Evolutionary conservation across 2,888 invertebrate genomes (phyloP).

Genomic region (Rambutsinella grinnellia): DNA sequence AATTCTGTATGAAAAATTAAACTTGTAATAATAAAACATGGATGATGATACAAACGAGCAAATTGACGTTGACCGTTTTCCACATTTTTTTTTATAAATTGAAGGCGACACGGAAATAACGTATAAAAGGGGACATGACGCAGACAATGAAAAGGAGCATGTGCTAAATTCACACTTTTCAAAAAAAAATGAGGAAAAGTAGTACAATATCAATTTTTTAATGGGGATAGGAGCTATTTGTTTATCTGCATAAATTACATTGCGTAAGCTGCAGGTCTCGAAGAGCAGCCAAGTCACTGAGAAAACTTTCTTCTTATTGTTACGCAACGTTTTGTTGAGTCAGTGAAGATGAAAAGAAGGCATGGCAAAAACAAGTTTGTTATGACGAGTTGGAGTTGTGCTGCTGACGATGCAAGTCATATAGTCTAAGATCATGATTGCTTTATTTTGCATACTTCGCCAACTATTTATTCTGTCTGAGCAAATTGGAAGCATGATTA

Average conservation of each 20-base stretch:
- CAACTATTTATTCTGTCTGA: too few relatives aligned
- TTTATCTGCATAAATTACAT: background rate
- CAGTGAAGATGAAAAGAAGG: background rate
- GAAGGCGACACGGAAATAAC: background rate
- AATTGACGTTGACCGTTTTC: too few relatives aligned
- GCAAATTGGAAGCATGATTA: too few relatives aligned
- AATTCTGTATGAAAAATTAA: background rate
- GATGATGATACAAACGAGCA: background rate
- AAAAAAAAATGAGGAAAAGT: background rate
- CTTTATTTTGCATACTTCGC: too few relatives aligned
- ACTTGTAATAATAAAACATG: background rate
- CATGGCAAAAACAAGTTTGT: slow-evolving; percentile 16
- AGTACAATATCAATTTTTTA: background rate
- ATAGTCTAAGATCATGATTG: too few relatives aligned
- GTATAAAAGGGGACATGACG: background rate
- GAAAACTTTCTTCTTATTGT: slow-evolving; percentile 31
- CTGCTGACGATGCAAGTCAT: too few relatives aligned
- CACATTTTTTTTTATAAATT: background rate
- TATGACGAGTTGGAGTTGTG: background rate
- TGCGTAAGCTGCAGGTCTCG: slow-evolving; percentile 1
- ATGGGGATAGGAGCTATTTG: background rate
- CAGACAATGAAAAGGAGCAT: background rate
- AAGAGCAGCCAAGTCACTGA: too few relatives aligned
- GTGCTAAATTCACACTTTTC: too few relatives aligned
- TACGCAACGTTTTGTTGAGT: slow-evolving; percentile 4